A percentile compares a stretch with the other conserved stretches of the same genome.
phyloP scores from a whole-genome alignment of 2,888 invertebrate species.

The Cremastinae sp. region DNA sequence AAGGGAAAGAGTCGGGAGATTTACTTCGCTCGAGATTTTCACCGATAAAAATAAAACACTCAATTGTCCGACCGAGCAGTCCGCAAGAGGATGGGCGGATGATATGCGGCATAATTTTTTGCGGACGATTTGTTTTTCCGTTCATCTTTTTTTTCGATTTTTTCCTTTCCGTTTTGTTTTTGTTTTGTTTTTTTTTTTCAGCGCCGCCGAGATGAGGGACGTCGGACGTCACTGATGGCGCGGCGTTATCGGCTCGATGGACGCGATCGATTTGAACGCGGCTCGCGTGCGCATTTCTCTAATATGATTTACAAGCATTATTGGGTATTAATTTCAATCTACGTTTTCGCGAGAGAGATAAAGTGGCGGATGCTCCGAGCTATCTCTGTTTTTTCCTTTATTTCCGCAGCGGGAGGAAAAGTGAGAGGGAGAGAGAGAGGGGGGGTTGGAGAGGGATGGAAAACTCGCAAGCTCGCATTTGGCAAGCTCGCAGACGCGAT shows the following conservation, averaged over 20 bases:
- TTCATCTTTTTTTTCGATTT: constrained; percentile 8
- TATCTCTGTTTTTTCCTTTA: constrained; percentile 53
- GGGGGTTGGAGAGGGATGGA: constrained; percentile 67
- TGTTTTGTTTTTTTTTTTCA: constrained; percentile 30
- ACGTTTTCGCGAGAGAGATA: constrained; percentile 71
- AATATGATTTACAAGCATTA: constrained; percentile 80
- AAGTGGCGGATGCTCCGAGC: constrained; percentile 61
- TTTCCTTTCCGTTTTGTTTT: constrained; percentile 6
- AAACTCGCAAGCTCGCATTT: constrained; percentile 37
- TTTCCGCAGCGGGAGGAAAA: constrained; percentile 63
- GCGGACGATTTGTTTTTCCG: constrained; percentile 16
- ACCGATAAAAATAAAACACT: constrained; percentile 51
- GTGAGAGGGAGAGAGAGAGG: constrained; percentile 30
- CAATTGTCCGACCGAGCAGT: constrained; percentile 34
- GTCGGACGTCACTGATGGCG: constrained; percentile 39
- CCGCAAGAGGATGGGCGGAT: constrained; percentile 36
- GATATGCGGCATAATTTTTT: constrained; percentile 57
- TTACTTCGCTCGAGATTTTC: constrained; percentile 16
- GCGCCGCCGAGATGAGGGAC: constrained; percentile 41
- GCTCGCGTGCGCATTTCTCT: constrained; percentile 74
- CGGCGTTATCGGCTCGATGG: constrained; percentile 62
- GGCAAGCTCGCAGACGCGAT: constrained; percentile 50
- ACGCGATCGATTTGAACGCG: constrained; percentile 73
- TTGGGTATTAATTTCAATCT: constrained; percentile 80
- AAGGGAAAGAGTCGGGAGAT: constrained; percentile 16